These are phyloP conservation scores for Nemoura dubitans DNA, from an alignment of 2,888 invertebrate genomes.

Conservation along the genomic window DNA sequence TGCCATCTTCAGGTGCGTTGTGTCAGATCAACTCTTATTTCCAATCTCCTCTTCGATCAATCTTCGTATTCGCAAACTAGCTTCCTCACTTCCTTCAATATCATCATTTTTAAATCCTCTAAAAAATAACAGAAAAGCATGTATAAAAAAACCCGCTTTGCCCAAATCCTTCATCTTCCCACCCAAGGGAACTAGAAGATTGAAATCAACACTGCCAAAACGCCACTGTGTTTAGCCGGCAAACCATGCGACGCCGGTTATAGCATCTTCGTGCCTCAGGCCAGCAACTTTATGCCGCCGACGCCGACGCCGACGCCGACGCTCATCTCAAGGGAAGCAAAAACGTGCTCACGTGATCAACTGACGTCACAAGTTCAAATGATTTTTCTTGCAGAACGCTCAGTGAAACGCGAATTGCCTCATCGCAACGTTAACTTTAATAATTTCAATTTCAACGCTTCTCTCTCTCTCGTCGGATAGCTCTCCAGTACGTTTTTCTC, in stretches of 20 bases:
- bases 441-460: neutral
- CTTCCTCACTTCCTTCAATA: too few relatives aligned
- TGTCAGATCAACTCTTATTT: too few relatives aligned
- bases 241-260: neutral
- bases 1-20: too few relatives aligned
- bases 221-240: neutral
- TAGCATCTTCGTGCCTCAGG: neutral
- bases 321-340: neutral
- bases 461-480: neutral
- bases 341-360: neutral
- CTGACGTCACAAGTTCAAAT: neutral
- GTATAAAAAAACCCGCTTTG: too few relatives aligned
- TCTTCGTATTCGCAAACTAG: too few relatives aligned
- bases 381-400: neutral
- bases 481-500: neutral
- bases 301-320: neutral
- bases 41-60: too few relatives aligned
- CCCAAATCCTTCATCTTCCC: too few relatives aligned
- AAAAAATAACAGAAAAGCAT: too few relatives aligned
- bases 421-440: neutral
- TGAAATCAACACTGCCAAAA: too few relatives aligned
- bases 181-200: too few relatives aligned
- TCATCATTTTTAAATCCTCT: too few relatives aligned
- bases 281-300: neutral
- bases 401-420: neutral